Conservation (phyloP, 2,113 vertebrate genomes). For the Uria lomvia region DNA sequence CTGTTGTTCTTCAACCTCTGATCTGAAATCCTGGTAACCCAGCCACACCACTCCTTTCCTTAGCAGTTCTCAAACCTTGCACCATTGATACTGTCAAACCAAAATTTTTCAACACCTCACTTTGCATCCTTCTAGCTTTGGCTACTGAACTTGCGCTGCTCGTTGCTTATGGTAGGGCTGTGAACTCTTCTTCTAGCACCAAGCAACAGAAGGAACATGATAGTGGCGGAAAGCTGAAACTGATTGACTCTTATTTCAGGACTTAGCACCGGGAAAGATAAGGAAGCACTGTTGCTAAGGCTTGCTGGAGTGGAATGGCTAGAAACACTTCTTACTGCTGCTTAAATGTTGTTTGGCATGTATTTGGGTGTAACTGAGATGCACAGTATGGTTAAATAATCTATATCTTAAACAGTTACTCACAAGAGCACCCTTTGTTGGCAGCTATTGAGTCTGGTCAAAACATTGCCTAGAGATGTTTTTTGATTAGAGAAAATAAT, state of each 20-base stretch:
- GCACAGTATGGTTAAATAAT: background rate
- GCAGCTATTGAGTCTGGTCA: background rate
- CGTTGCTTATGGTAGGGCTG: background rate
- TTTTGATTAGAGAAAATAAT: background rate
- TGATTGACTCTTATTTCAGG: constrained; percentile 11
- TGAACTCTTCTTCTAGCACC: background rate
- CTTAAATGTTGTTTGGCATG: background rate
- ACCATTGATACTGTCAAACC: background rate
- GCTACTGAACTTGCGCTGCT: background rate
- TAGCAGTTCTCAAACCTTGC: background rate
- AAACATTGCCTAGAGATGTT: background rate
- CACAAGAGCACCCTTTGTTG: background rate
- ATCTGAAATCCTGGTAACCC: background rate
- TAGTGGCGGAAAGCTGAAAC: constrained; percentile 14
- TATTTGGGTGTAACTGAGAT: background rate
- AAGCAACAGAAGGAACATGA: background rate
- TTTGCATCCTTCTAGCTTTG: background rate
- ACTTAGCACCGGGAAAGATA: background rate
- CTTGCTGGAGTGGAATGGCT: background rate
- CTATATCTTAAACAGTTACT: background rate
- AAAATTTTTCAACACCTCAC: background rate
- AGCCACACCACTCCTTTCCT: background rate
- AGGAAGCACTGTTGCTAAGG: background rate
- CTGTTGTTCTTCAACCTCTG: background rate
- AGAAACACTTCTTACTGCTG: background rate